Evolutionary conservation across 2,888 invertebrate species (phyloP), one percentile per base, ranked within the genome.

Genomic region (Coremacera marginata): DNA sequence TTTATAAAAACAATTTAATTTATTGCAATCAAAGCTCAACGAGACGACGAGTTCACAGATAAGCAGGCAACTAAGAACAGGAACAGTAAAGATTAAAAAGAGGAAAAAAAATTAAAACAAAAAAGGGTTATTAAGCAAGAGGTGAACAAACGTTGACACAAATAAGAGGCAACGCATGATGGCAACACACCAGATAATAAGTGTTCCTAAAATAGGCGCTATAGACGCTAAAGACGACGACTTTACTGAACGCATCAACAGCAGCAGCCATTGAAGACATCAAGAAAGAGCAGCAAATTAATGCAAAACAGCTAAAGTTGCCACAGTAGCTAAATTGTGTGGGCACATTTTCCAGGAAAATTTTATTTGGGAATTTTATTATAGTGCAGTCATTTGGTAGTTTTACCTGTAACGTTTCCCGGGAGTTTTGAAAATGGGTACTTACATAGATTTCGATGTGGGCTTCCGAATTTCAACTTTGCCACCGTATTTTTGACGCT

Each of bases 121-220:
- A n/a, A 72, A 52, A 34, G 52, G 49, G 65, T 52, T 51, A 73
- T 73, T 73, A 65, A 73, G 34, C 19, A 31, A 65, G 73, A 73
- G 73, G 73, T 73, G 73, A 73, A 73, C 49, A 73, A 73, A 73
- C 65, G 52, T 51, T 73, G 65, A 51, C 73, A 73, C 63, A 65
- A 63, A 73, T 65, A 63, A 27, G 22, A 68, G 67, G 16, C 49
- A 27, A 60, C 60, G 27, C 14, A 31, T 31, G 16, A 62, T 62
- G 27, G 27, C 62, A 62, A 22, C 22, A 25, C 22, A 67, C 19
- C 19, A 67, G 67, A 67, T 67, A 67, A 44, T 67, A 19, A 19
- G 22, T 67, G 67, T 44, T 67, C 67, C 44, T 34, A 67, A 67
- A 67, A 67, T 67, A 67, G 67, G 67, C 37, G 67, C 67, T 34